Evolutionary conservation across 1,140 invertebrate species (phyloP), one percentile per base, ranked within the genome.

Genomic region (Zaprionus ornatus): DNA sequence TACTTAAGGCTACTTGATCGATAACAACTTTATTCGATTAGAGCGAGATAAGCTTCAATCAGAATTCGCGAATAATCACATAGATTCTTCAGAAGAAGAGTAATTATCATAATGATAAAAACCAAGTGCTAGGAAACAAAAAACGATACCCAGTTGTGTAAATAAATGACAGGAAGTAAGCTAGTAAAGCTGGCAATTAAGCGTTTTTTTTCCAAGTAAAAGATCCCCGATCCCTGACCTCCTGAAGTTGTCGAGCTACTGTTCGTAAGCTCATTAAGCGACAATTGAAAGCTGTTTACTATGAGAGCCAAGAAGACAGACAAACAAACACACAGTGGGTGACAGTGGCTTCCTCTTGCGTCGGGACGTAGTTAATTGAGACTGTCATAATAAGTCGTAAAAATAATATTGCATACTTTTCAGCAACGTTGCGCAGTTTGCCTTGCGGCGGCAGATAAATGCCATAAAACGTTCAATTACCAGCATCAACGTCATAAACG

Each of bases 321-420:
- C 42, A 19, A 6, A 40, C 37, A 0, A n/a, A 37, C 32, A 42
- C 29, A 73, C 55, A 54, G 19, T 52, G 19, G 19, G 17, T 42
- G 45, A 67, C 45, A 45, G 52, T 56, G 7, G 9, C 21, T 29
- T 25, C 1, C 10, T 19, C 17, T 29, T 37, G 21, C 12, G 25
- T 3, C n/a, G 42, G 5, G 45, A 13, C 45, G 21, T 27, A 15
- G 23, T 29, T 66, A 72, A 63, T 68, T 68, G 45, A 66, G 70
- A 37, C 66, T 54, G 35, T 35, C 37, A 65, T 56, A 56, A 56
- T 56, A 12, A 40, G 50, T 64, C 70, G 21, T 88, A 73, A 83
- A 57, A 66, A 67, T 86, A 77, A 83, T 81, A 77, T 83, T 83
- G 84, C 83, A 87, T 88, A 83, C 73, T 88, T 87, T 75, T 66